Evolutionary conservation across 2,113 vertebrate genomes (phyloP).

Genomic region (Rhinogobius similis): DNA sequence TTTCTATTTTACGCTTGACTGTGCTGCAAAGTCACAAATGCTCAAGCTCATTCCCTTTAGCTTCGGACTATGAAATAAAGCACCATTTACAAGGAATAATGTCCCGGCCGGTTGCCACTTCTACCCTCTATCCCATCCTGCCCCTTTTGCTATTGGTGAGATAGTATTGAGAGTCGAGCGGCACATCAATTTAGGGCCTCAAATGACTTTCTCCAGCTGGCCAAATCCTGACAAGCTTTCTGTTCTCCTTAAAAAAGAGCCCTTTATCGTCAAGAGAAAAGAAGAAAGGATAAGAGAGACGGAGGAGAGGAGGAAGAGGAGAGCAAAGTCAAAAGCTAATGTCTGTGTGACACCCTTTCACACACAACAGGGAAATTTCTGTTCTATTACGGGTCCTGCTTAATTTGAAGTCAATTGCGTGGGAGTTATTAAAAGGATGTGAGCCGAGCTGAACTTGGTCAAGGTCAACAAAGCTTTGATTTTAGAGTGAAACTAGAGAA

Average conservation of each 20-base stretch:
- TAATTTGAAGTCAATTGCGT: constrained; percentile 81
- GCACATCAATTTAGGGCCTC: constrained; percentile 70
- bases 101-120: constrained; percentile 46
- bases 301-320: constrained; percentile 34
- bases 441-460: constrained; percentile 79
- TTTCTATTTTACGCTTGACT: constrained; percentile 66
- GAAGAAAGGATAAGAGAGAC: constrained; percentile 56
- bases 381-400: constrained; percentile 80
- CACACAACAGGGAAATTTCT: constrained; percentile 73
- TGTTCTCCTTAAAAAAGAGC: constrained; percentile 69
- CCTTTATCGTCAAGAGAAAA: constrained; percentile 71
- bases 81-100: constrained; percentile 71
- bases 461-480: constrained; percentile 73
- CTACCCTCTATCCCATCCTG: constrained; percentile 42
- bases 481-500: constrained; percentile 45
- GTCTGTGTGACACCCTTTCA: constrained; percentile 77
- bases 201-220: constrained; percentile 76
- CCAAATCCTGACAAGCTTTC: constrained; percentile 76
- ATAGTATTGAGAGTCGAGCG: constrained; percentile 65
- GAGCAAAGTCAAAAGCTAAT: constrained; percentile 69
- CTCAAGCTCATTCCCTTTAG: constrained; percentile 54
- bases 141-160: constrained; percentile 54
- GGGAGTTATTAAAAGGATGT: constrained; percentile 80
- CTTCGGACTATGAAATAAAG: constrained; percentile 66
- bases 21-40: constrained; percentile 30